phyloP scores from a whole-genome alignment of 2,888 invertebrate genomes.

The Hirtodrosophila trivittata region DNA sequence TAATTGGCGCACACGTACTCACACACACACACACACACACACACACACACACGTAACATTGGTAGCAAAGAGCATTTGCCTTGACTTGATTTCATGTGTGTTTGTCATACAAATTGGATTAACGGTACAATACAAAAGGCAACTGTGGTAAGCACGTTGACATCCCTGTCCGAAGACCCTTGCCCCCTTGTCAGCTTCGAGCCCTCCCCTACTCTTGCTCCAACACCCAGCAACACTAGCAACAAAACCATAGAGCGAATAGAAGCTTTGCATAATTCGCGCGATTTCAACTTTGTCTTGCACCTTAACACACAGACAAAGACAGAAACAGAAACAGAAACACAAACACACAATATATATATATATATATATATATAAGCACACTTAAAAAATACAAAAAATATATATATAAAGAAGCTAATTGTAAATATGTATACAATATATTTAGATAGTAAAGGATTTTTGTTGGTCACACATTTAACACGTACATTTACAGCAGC shows the following conservation, averaged over 20 bases:
- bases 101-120: slow-evolving; percentile 64
- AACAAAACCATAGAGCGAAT: slow-evolving; percentile 2
- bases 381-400: not conserved
- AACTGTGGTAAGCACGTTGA: slow-evolving; percentile 32
- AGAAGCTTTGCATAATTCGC: slow-evolving; percentile 61
- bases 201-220: not conserved
- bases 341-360: slow-evolving; percentile 2
- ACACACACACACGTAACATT: slow-evolving; percentile 12
- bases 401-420: slow-evolving; percentile 2
- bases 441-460: slow-evolving; percentile 10
- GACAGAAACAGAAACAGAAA: not conserved
- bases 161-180: slow-evolving; percentile 15
- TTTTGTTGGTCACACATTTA: slow-evolving; percentile 33
- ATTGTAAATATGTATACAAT: slow-evolving; percentile 5
- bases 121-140: slow-evolving; percentile 47
- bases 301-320: slow-evolving; percentile 17
- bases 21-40: slow-evolving; percentile 26
- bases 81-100: slow-evolving; percentile 37
- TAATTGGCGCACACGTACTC: slow-evolving; percentile 57
- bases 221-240: not conserved
- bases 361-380: not conserved
- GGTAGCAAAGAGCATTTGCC: slow-evolving; percentile 26
- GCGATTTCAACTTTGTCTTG: slow-evolving; percentile 38
- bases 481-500: slow-evolving; percentile 47
- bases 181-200: not conserved